Base-by-base conservation (phyloP, 2,113 vertebrate genomes). In the Antechinus stuartii region DNA sequence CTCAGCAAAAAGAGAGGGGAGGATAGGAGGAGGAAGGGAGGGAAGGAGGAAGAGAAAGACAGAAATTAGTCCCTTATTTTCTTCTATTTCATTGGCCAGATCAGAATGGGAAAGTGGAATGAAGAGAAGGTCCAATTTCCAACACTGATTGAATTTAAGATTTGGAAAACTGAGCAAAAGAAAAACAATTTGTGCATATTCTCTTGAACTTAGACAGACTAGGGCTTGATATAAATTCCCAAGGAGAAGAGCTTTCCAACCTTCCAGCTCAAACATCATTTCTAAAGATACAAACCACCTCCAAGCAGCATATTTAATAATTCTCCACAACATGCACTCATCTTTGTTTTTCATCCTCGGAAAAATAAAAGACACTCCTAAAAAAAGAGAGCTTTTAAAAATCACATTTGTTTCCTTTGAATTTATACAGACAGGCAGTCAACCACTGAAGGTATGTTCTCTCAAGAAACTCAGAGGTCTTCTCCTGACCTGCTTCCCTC, bases 301-400 rank as follows among this genome's bases (percentile, higher is more conserved):
- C 49, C 24, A 90, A 30, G 35, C 26, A 26, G 50, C 50, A 90
- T 90, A 90, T 2, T 49, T 90, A 46, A 42, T 14, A 9, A 2
- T 14, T 92, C n/a, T 54, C 50, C n/a, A 46, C 16, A 16, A 52
- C 49, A 35, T 16, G 8, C 24, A 8, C 55, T 42, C 49, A 16
- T 54, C 25, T 47, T 84, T 24, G n/a, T 90, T 95, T n/a, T 84
- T n/a, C 14, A 52, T 92, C 49, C 26, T 94, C 55, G 91, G 54
- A 24, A 49, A 49, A 47, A 90, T 57, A 54, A 54, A 30, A 95
- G 49, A 90, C 8, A 26, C 16, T 91, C 27, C n/a, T 68, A 46
- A 50, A 30, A 49, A 49, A 46, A 30, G 47, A 90, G 42, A 47
- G 25, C 61, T 84, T 42, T 42, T 8, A 42, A 84, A 76, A 84